phyloP scores from a whole-genome alignment of 2,797 vertebrate genomes.

The Crypturellus tataupa region DNA sequence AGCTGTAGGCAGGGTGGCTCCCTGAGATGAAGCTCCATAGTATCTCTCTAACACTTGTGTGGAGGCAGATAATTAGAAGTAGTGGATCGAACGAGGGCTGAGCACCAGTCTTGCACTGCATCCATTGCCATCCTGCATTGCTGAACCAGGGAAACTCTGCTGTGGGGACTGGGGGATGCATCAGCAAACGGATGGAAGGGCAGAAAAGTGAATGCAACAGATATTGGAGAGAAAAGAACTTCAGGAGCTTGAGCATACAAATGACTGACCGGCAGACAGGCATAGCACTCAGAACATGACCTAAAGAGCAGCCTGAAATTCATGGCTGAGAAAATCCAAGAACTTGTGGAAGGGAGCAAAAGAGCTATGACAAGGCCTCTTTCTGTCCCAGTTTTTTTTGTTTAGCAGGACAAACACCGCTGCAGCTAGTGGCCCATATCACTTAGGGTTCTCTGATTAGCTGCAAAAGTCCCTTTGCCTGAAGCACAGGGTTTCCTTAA shows the following conservation, averaged over 20 bases:
- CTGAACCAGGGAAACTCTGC: not conserved
- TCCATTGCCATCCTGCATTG: not conserved
- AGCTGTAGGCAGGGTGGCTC: not conserved
- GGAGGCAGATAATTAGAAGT: not conserved
- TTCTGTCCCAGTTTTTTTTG: not conserved
- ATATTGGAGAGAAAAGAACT: not conserved
- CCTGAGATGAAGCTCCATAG: not conserved
- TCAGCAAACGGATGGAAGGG: not conserved
- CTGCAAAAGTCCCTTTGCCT: not conserved
- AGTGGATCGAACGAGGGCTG: not conserved
- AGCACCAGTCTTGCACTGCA: not conserved
- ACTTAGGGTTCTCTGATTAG: not conserved
- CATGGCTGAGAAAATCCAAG: not conserved
- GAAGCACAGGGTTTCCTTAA: not conserved
- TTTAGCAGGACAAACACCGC: not conserved
- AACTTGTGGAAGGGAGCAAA: not conserved
- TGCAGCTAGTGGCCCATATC: not conserved
- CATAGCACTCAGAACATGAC: rapidly evolving
- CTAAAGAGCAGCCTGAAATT: not conserved
- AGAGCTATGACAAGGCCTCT: not conserved
- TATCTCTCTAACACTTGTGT: not conserved
- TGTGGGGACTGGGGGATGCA: not conserved
- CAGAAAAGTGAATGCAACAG: not conserved
- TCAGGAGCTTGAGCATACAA: not conserved
- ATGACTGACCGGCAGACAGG: not conserved